phyloP scores from a whole-genome alignment of 2,113 vertebrate genomes.

The Synodontis membranacea region DNA sequence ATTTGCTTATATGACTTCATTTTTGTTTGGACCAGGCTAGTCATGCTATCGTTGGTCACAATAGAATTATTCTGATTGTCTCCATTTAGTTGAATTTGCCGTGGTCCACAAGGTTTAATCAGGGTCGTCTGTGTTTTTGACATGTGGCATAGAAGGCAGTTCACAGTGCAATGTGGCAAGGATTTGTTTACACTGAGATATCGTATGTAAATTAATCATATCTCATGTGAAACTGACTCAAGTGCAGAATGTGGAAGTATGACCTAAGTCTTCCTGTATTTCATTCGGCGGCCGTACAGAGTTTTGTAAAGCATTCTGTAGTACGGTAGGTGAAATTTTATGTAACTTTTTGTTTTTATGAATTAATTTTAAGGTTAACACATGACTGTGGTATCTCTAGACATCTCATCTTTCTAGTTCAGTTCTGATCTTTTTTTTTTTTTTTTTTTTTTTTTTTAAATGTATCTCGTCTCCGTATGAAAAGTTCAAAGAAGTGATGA shows the following conservation, averaged over 20 bases:
- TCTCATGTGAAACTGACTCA: conserved; percentile 51
- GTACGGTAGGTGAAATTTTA: background rate
- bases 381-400: background rate
- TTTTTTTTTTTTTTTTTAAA: background rate
- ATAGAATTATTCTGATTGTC: background rate
- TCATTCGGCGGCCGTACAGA: background rate
- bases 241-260: conserved; percentile 38
- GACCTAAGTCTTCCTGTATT: conserved; percentile 12
- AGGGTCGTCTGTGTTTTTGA: background rate
- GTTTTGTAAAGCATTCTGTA: background rate
- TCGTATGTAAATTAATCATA: conserved; percentile 28
- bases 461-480: background rate
- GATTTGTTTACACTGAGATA: conserved; percentile 12
- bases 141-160: background rate
- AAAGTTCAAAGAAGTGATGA: background rate
- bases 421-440: background rate
- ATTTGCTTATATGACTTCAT: background rate
- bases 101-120: background rate
- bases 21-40: background rate
- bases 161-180: background rate
- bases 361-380: background rate
- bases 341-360: background rate
- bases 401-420: background rate
- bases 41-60: background rate
- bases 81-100: background rate